These are phyloP conservation scores for Drosophila flavopinicola DNA, from an alignment of 2,888 invertebrate genomes.

Conservation along the genomic window DNA sequence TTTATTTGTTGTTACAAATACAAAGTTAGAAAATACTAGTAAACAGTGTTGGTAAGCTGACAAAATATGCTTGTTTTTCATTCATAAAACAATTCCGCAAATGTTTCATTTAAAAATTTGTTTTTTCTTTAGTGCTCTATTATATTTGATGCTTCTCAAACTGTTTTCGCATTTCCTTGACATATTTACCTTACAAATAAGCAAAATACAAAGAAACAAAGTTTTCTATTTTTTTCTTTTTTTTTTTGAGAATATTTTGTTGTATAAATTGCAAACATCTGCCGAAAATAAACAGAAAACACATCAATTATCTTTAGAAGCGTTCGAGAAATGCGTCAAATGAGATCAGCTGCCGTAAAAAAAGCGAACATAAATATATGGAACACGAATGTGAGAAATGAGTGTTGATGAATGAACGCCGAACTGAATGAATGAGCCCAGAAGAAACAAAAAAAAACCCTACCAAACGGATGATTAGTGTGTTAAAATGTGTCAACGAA, in stretches of 20 bases:
- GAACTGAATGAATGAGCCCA: constrained; percentile 36
- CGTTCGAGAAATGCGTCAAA: constrained; percentile 44
- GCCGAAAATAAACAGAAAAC: constrained; percentile 56
- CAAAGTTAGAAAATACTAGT: not conserved
- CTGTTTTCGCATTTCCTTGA: constrained; percentile 64
- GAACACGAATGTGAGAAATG: constrained; percentile 24
- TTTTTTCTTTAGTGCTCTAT: not conserved
- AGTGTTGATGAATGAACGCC: constrained; percentile 37
- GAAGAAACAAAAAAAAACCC: too few species aligned
- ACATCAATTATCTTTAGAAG: constrained; percentile 38
- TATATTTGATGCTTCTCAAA: constrained; percentile 1
- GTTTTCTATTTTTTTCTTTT: constrained; percentile 14
- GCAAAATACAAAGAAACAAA: constrained; percentile 24
- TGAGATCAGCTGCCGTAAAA: constrained; percentile 66
- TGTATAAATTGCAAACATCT: constrained; percentile 66
- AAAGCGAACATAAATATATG: constrained; percentile 29
- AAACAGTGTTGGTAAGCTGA: not conserved
- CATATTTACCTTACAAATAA: constrained; percentile 60
- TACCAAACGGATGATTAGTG: constrained; percentile 53
- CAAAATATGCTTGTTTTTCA: too few species aligned
- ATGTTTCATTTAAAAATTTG: not conserved
- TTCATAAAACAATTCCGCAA: too few species aligned
- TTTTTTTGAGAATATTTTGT: constrained; percentile 22
- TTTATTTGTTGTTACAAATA: not conserved
- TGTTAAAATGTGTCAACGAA: constrained; percentile 71